Conservation (phyloP, 1,140 invertebrate genomes). For the Brachionus asplanchnoidis region DNA sequence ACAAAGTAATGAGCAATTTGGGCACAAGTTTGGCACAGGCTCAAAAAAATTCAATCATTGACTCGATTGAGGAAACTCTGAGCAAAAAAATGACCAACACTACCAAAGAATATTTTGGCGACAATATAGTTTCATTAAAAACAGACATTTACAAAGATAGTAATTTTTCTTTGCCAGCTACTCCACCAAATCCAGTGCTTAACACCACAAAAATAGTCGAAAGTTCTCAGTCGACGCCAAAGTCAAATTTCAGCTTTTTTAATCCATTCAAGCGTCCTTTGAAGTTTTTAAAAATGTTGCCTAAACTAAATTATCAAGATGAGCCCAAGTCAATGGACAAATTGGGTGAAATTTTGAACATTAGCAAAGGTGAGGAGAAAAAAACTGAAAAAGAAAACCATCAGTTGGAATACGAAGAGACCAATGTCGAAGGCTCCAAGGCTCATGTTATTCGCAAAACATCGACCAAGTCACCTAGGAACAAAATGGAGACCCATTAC, state of each 20-base stretch:
- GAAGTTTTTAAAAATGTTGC: constrained; percentile 23
- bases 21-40: not conserved
- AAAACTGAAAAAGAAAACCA: not conserved
- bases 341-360: not conserved
- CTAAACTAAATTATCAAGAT: not conserved
- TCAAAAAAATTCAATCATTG: not conserved
- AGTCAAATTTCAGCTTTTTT: not conserved
- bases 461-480: not conserved
- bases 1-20: not conserved
- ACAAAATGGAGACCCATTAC: not conserved
- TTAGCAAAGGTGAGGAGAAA: not conserved
- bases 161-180: not conserved
- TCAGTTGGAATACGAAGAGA: constrained; percentile 3
- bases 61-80: not conserved
- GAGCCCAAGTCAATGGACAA: not conserved
- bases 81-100: not conserved
- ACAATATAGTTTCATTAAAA: not conserved
- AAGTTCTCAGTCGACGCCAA: not conserved
- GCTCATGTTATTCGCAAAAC: not conserved
- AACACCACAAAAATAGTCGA: not conserved
- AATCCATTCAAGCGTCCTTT: not conserved
- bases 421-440: not conserved
- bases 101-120: not conserved
- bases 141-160: not conserved
- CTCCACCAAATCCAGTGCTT: not conserved